Evolutionary conservation across 2,797 vertebrate species (phyloP), one percentile per base, ranked within the genome.

Genomic region (Dipus sagitta): DNA sequence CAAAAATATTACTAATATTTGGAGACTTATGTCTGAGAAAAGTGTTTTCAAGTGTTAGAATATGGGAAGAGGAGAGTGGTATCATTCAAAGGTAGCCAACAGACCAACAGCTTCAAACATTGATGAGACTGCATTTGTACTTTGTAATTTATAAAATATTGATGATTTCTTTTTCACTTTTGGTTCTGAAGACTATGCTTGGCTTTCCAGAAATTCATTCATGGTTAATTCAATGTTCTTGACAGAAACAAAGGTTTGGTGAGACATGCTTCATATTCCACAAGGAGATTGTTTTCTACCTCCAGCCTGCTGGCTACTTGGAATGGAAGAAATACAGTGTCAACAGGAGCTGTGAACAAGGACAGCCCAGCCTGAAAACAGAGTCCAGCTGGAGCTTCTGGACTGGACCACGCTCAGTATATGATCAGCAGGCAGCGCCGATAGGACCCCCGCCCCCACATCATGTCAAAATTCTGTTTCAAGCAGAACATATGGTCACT

Each of bases 1-100:
- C 65, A 94, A 88, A 95, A 91, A 78, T 75, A 71, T 28, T 70
- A 5, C 32, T 88, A 80, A 58, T 91, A 90, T 47, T 95, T 87
- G n/a, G 58, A 86, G 54, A n/a, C 34, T 64, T 54, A 76, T 65
- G 7, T 90, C 77, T 90, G 62, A 83, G 74, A 92, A 90, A 84
- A 88, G 85, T 28, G n/a, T 82, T 94, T 95, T 76, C 38, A 90
- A 84, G 54, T 38, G 84, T 80, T 92, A 0, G 9, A 8, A 6
- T 84, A 83, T 32, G 42, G 30, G n/a, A 32, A 83, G 93, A 65
- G 15, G 54, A 93, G 42, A 62, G 72, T 81, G 3, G n/a, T 65
- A 15, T 74, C 30, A 87, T 26, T 91, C 68, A 54, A 76, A 92
- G 23, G 38, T 32, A 86, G 32, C 38, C n/a, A 76, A 14, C 8